Evolutionary conservation across 2,888 invertebrate species (phyloP), one percentile per base, ranked within the genome.

Genomic region (Achlya flavicornis): DNA sequence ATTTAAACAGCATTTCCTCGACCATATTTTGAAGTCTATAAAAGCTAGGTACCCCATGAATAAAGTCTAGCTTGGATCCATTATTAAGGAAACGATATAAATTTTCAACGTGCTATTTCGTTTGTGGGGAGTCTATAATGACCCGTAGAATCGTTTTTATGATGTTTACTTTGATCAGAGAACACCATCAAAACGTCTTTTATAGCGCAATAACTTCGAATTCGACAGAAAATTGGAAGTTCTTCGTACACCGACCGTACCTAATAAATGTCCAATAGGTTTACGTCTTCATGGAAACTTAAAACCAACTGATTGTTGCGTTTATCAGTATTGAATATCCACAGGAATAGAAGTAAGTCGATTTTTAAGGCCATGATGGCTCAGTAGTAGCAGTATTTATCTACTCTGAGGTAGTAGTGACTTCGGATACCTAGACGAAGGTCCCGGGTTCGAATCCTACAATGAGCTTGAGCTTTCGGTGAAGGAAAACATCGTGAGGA

Each of bases 91-190:
- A 70, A 72, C 69, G 73, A 75, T 77, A 85, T 84, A 88, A 82
- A 88, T 82, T 86, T 77, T 79, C 71, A 84, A 80, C 80, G 80
- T 78, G 74, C 80, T 81, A 88, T 87, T 85, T 80, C 83, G 86
- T 81, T 84, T 86, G 85, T 82, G 84, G 84, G 79, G 83, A 85
- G 79, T 86, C 85, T 82, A 87, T 89, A 90, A 89, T 89, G 89
- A 86, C 85, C 84, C 87, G 81, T 83, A 79, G 85, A 90, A 89
- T 88, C 87, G 87, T 87, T 89, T 90, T 90, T 90, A 91, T 88
- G 87, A 86, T 88, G 88, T 91, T 91, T 89, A 85, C 88, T 86
- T 86, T 86, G 86, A 89, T 89, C 87, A 86, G 83, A 84, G 79
- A 83, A 85, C 80, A 86, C 83, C 85, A 88, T 87, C 85, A 85